Conservation (phyloP, 2,888 invertebrate species). For the Trichopoda pennipes region DNA sequence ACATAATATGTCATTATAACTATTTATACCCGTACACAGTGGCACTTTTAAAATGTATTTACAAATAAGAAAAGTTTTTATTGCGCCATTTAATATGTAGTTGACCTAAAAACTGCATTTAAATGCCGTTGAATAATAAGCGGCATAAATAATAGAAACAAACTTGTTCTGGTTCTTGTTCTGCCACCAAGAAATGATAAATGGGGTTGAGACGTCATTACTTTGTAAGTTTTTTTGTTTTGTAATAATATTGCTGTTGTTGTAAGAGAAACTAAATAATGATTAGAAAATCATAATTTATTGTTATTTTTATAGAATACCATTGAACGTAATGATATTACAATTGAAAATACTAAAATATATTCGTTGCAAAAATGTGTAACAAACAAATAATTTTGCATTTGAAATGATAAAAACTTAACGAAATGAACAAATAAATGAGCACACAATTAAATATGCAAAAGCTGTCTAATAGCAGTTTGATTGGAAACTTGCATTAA, state of each 20-base stretch:
- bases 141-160: background rate
- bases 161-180: background rate
- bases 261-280: slow-evolving; percentile 16
- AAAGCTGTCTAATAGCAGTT: slow-evolving; percentile 41
- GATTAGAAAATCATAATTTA: slow-evolving; percentile 39
- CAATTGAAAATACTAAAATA: background rate
- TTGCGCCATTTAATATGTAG: slow-evolving; percentile 11
- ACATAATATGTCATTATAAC: background rate
- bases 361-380: slow-evolving; percentile 19
- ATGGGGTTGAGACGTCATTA: slow-evolving; percentile 28
- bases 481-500: slow-evolving; percentile 53
- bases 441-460: slow-evolving; percentile 27
- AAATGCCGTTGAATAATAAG: background rate
- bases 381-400: slow-evolving; percentile 24
- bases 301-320: slow-evolving; percentile 21
- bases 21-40: background rate
- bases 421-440: slow-evolving; percentile 16
- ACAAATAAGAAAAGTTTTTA: background rate
- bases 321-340: slow-evolving; percentile 7
- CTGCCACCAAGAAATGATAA: slow-evolving; percentile 36
- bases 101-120: slow-evolving; percentile 29
- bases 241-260: slow-evolving; percentile 3
- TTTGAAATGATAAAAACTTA: slow-evolving; percentile 46
- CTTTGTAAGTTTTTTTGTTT: slow-evolving; percentile 10
- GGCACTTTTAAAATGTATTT: background rate